These are phyloP conservation scores for Anastrepha obliqua DNA, from an alignment of 1,140 invertebrate genomes.

Conservation along the genomic window DNA sequence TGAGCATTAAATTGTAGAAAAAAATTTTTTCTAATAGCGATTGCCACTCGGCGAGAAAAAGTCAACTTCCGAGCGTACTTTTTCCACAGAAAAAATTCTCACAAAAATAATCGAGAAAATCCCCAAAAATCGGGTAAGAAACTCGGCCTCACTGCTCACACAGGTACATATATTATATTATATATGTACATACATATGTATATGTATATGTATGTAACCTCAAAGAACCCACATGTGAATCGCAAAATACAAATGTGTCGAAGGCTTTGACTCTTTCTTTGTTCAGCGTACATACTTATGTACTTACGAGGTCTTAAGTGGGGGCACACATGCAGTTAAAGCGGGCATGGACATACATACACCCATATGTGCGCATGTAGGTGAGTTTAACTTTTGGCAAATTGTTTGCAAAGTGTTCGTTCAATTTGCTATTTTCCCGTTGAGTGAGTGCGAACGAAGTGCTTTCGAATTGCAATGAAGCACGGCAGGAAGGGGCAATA, in stretches of 20 bases:
- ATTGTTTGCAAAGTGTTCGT: conserved; percentile 31
- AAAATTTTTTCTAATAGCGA: too few relatives aligned
- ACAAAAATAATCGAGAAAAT: too few relatives aligned
- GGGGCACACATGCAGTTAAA: background rate
- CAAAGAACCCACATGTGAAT: conserved; percentile 15
- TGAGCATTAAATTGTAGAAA: too few relatives aligned
- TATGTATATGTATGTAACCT: background rate
- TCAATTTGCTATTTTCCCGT: conserved; percentile 36
- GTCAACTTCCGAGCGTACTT: too few relatives aligned
- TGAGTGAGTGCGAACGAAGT: conserved; percentile 50
- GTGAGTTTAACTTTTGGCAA: conserved; percentile 15
- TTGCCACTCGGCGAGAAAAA: too few relatives aligned
- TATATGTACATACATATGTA: too few relatives aligned
- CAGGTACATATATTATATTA: too few relatives aligned
- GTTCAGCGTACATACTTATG: background rate
- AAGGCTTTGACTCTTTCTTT: conserved; percentile 25
- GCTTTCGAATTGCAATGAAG: conserved; percentile 24
- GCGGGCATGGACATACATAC: background rate
- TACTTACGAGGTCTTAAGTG: background rate
- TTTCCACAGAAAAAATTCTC: too few relatives aligned
- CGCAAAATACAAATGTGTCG: conserved; percentile 12
- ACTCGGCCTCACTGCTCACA: too few relatives aligned
- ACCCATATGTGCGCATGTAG: background rate
- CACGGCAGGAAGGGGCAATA: background rate
- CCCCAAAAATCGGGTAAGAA: too few relatives aligned